phyloP scores from a whole-genome alignment of 2,113 vertebrate genomes.

The Tachysurus vachellii region DNA sequence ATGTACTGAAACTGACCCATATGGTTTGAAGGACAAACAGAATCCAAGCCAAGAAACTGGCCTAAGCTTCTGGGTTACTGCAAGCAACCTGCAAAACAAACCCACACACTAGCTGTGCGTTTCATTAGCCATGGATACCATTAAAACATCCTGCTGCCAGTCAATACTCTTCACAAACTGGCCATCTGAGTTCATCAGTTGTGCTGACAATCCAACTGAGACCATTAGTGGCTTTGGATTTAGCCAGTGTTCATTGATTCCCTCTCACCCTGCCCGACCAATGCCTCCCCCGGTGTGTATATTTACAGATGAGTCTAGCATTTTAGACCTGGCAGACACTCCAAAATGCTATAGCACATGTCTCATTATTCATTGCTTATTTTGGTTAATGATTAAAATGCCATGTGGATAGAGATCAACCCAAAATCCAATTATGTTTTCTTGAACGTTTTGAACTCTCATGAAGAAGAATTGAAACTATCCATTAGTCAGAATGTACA shows the following conservation, averaged over 20 bases:
- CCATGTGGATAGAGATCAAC: background rate
- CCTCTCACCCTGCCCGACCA: background rate
- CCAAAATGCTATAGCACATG: background rate
- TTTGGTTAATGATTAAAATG: conserved; percentile 18
- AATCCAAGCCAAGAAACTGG: conserved; percentile 31
- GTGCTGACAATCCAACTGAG: conserved; percentile 23
- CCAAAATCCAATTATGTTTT: background rate
- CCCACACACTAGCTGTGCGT: conserved; percentile 20
- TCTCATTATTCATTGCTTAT: background rate
- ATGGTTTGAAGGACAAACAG: conserved; percentile 52
- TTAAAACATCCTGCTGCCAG: conserved; percentile 25
- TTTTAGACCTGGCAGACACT: background rate
- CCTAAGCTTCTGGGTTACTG: conserved; percentile 11
- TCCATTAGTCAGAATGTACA: background rate
- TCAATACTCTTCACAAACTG: conserved; percentile 43
- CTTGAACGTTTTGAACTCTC: background rate
- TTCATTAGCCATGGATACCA: conserved; percentile 33
- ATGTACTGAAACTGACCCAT: conserved; percentile 49
- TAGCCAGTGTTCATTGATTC: conserved; percentile 26
- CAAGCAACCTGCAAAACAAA: conserved; percentile 28
- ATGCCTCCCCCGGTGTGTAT: background rate
- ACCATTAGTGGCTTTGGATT: conserved; percentile 33
- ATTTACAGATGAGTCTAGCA: conserved; percentile 18
- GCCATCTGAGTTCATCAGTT: conserved; percentile 37
- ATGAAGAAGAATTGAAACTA: background rate